A percentile compares a stretch with the other conserved stretches of the same genome.
phyloP scores from a whole-genome alignment of 2,797 vertebrate species.

The Diplodus sargus region DNA sequence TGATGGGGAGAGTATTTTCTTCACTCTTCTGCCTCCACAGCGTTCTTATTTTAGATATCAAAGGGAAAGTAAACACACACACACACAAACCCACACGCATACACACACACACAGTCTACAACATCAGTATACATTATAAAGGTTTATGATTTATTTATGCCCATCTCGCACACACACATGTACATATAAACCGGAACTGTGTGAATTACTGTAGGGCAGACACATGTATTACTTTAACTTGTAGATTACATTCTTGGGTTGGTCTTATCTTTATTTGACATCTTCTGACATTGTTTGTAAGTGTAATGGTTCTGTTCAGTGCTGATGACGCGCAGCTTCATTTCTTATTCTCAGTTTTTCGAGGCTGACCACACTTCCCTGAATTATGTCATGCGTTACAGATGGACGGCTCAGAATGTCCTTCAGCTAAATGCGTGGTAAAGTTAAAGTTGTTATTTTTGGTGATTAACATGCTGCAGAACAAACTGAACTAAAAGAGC shows the following conservation, averaged over 20 bases:
- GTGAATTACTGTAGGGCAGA: constrained; percentile 1
- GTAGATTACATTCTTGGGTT: not conserved
- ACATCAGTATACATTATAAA: not conserved
- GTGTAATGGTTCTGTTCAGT: not conserved
- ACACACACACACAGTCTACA: constrained; percentile 14
- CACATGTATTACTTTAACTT: not conserved
- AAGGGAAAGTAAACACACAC: constrained; percentile 44
- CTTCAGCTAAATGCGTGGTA: not conserved
- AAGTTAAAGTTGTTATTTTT: not conserved
- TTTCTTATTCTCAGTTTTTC: not conserved
- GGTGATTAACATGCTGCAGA: not conserved
- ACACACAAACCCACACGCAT: constrained; percentile 3
- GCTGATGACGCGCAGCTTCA: not conserved
- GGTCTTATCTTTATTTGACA: not conserved
- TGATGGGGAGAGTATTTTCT: constrained; percentile 67
- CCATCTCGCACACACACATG: not conserved
- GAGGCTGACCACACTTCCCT: not conserved
- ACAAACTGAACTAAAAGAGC: not conserved
- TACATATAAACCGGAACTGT: not conserved
- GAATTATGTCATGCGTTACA: not conserved
- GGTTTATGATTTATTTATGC: constrained; percentile 11
- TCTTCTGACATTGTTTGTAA: not conserved
- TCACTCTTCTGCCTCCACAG: constrained; percentile 60
- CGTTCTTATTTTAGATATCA: constrained; percentile 69
- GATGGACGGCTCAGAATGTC: not conserved